Evolutionary conservation across 2,113 vertebrate genomes (phyloP).

Genomic region (Struthio camelus): DNA sequence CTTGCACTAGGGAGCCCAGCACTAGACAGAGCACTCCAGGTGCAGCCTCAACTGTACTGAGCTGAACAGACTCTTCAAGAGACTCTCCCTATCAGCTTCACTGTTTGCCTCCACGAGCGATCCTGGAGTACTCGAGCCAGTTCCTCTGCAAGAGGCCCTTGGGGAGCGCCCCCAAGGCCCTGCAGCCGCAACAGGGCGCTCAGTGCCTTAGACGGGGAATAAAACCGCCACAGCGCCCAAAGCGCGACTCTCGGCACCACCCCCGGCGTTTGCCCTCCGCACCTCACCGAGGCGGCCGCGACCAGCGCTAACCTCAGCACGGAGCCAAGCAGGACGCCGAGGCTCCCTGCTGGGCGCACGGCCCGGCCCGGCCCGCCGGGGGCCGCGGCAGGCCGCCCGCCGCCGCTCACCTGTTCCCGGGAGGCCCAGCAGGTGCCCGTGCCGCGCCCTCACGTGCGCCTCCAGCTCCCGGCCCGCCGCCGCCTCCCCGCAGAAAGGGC

Average conservation of each 20-base stretch:
- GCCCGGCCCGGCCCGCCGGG: too few relatives aligned
- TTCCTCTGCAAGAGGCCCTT: too few relatives aligned
- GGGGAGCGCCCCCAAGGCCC: accelerated
- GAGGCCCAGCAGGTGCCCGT: slow-evolving; percentile 15
- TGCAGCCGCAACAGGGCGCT: accelerated
- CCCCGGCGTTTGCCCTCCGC: too few relatives aligned
- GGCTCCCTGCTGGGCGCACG: too few relatives aligned
- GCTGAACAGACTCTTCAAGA: neutral
- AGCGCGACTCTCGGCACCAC: too few relatives aligned
- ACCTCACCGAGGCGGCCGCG: neutral
- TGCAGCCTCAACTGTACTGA: too few relatives aligned
- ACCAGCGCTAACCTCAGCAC: neutral
- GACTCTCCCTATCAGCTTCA: accelerated
- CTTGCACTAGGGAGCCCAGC: too few relatives aligned
- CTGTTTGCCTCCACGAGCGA: accelerated
- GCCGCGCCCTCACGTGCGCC: slow-evolving; percentile 59
- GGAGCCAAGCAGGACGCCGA: too few relatives aligned
- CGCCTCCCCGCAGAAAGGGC: slow-evolving; percentile 71
- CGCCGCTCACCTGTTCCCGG: neutral
- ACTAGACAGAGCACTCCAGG: too few relatives aligned
- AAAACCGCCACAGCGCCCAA: neutral
- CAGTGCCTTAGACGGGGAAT: accelerated
- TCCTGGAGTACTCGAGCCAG: neutral
- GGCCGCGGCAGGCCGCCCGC: too few relatives aligned
- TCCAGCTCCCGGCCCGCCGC: slow-evolving; percentile 65